A percentile compares a stretch with the other conserved stretches of the same genome.
phyloP scores from a whole-genome alignment of 2,797 vertebrate species.

The Orientallactaga sibirica region DNA sequence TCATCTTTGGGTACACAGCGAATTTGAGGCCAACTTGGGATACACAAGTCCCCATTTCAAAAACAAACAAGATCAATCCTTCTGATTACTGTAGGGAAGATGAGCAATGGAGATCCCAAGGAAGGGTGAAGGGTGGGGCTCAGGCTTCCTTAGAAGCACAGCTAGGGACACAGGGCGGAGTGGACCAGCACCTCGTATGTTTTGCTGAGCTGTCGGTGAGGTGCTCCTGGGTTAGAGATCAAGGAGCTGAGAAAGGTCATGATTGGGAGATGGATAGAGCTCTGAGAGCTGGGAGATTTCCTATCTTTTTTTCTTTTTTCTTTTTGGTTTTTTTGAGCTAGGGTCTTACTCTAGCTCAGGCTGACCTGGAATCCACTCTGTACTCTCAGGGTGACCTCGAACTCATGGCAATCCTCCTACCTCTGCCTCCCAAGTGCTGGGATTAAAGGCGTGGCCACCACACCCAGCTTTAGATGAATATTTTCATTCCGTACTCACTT shows the following conservation, averaged over 20 bases:
- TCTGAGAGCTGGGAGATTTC: not conserved
- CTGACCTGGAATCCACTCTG: too few relatives aligned
- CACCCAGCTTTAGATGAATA: not conserved
- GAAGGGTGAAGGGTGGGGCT: not conserved
- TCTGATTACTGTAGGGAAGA: not conserved
- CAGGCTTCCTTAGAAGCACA: not conserved
- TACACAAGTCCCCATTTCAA: not conserved
- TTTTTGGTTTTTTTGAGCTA: too few relatives aligned
- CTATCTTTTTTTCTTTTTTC: not conserved
- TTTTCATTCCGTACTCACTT: not conserved
- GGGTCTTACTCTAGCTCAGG: too few relatives aligned
- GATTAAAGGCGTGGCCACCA: too few relatives aligned
- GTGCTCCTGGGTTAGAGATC: not conserved
- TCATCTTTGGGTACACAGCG: not conserved
- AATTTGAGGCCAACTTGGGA: not conserved
- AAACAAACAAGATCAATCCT: not conserved
- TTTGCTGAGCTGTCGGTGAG: not conserved
- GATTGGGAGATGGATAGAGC: not conserved
- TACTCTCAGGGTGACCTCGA: too few relatives aligned
- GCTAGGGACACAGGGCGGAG: not conserved
- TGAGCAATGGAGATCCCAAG: fast-evolving
- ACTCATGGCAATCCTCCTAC: too few relatives aligned
- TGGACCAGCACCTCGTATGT: not conserved
- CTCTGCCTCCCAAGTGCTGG: too few relatives aligned
- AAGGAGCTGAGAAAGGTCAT: not conserved